Conservation (phyloP, 2,797 vertebrate species). For the Merluccius polli region DNA sequence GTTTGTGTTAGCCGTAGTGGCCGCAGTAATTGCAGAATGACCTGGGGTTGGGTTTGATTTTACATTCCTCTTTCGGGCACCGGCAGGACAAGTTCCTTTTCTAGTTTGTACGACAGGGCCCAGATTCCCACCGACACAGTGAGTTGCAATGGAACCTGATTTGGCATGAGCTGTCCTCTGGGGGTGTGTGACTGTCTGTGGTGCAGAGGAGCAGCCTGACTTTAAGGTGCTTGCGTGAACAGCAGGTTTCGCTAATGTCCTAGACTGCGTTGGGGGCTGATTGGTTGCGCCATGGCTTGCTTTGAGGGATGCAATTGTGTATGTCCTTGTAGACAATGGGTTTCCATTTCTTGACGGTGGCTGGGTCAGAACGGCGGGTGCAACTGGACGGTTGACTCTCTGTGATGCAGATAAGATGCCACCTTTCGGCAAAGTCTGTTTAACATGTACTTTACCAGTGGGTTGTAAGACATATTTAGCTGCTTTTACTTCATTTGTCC, state of each 20-base stretch:
- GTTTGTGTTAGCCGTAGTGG: not conserved
- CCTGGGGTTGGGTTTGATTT: not conserved
- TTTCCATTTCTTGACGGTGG: not conserved
- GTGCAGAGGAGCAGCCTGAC: not conserved
- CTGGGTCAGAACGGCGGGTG: not conserved
- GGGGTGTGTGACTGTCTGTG: slow-evolving; percentile 13
- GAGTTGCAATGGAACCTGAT: not conserved
- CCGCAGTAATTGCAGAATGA: not conserved
- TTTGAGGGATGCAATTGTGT: not conserved
- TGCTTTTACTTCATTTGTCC: slow-evolving; percentile 4
- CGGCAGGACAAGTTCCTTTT: slow-evolving; percentile 53
- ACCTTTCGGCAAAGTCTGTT: slow-evolving; percentile 1
- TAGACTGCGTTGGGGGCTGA: slow-evolving; percentile 14
- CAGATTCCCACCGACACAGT: slow-evolving; percentile 36
- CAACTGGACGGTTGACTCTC: not conserved
- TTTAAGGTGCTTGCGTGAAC: not conserved
- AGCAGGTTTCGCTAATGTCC: not conserved
- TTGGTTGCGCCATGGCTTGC: not conserved
- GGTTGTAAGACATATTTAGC: slow-evolving; percentile 6
- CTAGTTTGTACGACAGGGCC: slow-evolving; percentile 54
- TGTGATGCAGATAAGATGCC: not conserved
- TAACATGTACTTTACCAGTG: slow-evolving; percentile 3
- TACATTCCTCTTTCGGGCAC: slow-evolving; percentile 31
- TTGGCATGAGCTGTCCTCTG: not conserved
- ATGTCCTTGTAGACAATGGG: slow-evolving; percentile 1